Evolutionary conservation across 2,797 vertebrate species (phyloP).

Genomic region (Fundulus diaphanus): DNA sequence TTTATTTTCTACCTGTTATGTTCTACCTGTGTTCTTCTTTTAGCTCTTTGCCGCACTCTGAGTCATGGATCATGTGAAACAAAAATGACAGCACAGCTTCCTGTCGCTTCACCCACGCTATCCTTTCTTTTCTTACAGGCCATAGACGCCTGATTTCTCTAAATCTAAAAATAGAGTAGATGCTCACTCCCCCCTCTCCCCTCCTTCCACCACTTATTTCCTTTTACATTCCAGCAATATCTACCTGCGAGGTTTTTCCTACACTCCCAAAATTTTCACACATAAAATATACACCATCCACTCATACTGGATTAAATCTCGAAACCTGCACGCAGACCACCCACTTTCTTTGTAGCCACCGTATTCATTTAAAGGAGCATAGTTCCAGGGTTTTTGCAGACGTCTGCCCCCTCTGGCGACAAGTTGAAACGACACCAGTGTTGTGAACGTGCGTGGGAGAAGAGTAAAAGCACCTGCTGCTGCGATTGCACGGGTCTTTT

Average conservation of each 20-base stretch:
- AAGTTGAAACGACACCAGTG: too few species aligned
- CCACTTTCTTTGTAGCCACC: too few species aligned
- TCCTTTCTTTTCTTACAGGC: conserved; percentile 60
- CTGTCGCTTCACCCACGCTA: conserved; percentile 55
- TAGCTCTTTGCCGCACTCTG: conserved; percentile 37
- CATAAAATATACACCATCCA: neutral
- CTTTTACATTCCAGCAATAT: conserved; percentile 24
- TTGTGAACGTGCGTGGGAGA: too few species aligned
- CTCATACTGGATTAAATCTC: neutral
- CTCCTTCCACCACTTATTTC: conserved; percentile 19
- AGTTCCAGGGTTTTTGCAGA: too few species aligned
- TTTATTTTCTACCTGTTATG: conserved; percentile 33
- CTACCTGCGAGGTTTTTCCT: conserved; percentile 35
- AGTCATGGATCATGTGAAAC: conserved; percentile 68
- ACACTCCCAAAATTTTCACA: neutral
- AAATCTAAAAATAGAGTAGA: conserved; percentile 70
- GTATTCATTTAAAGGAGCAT: too few species aligned
- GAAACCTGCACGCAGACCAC: too few species aligned
- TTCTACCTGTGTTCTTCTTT: conserved; percentile 1
- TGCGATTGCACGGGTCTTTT: too few species aligned
- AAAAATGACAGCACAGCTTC: conserved; percentile 59
- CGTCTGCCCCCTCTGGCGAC: too few species aligned
- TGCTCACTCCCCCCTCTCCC: conserved; percentile 16
- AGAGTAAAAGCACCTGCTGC: too few species aligned
- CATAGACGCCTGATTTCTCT: conserved; percentile 67